phyloP scores from a whole-genome alignment of 2,888 invertebrate species.

The Geotrupes spiniger region DNA sequence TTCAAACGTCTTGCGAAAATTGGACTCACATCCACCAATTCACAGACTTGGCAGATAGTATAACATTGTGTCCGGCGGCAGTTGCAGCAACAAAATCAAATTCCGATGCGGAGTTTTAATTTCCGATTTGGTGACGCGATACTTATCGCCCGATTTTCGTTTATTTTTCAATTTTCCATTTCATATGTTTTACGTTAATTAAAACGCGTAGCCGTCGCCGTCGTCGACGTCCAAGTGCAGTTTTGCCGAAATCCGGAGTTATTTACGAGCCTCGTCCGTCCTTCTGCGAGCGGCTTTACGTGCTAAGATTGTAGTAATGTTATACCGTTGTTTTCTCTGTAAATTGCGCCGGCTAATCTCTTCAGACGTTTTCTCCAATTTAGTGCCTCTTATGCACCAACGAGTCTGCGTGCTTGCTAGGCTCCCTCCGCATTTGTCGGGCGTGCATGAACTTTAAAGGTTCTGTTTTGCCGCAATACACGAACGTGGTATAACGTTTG shows the following conservation, averaged over 20 bases:
- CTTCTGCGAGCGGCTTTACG: constrained; percentile 8
- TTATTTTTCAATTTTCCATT: constrained; percentile 1
- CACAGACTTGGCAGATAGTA: constrained; percentile 15
- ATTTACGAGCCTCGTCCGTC: constrained; percentile 6
- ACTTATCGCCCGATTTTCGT: neutral
- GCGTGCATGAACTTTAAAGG: constrained; percentile 25
- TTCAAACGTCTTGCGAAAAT: too few species aligned
- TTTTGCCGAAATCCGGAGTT: neutral
- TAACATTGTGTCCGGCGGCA: constrained; percentile 12
- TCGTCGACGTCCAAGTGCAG: neutral
- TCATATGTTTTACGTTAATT: neutral
- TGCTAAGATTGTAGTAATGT: constrained; percentile 43
- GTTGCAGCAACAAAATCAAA: constrained; percentile 9
- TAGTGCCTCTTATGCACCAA: constrained; percentile 32
- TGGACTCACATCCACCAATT: neutral
- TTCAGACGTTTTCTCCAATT: constrained; percentile 43
- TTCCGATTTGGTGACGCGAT: constrained; percentile 12
- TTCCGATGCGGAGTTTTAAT: constrained; percentile 18
- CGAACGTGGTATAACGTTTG: neutral
- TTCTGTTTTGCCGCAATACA: constrained; percentile 18
- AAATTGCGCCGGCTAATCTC: constrained; percentile 46
- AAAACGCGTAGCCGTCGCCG: neutral
- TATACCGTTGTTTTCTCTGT: constrained; percentile 46
- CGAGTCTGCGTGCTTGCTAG: constrained; percentile 25
- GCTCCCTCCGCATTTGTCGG: constrained; percentile 16